These are phyloP conservation scores for Dysmachus trigonus DNA, from an alignment of 2,888 invertebrate genomes.

Conservation along the genomic window DNA sequence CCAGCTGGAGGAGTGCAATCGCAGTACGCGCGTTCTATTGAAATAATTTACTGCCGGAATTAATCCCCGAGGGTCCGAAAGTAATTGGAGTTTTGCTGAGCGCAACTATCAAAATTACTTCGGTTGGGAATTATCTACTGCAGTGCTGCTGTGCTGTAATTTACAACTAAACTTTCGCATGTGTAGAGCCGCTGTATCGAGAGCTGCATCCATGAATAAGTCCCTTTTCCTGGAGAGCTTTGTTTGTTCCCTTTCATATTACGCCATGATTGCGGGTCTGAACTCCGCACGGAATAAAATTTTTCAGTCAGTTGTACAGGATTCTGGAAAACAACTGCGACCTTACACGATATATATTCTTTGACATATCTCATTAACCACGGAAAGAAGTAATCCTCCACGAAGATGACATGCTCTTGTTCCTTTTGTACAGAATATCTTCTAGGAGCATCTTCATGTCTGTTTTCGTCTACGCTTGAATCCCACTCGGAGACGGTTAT, in stretches of 20 bases:
- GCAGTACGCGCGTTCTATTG: neutral
- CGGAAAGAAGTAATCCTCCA: conserved; percentile 34
- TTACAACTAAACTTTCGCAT: neutral
- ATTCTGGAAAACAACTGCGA: neutral
- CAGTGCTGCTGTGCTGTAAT: neutral
- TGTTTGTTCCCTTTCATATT: neutral
- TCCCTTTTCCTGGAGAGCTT: neutral
- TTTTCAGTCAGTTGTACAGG: neutral
- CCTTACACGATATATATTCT: conserved; percentile 23
- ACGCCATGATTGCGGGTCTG: conserved; percentile 10
- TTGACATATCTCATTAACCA: conserved; percentile 44
- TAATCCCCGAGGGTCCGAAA: neutral
- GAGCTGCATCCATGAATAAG: neutral
- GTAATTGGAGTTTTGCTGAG: neutral
- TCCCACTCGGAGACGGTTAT: conserved; percentile 9
- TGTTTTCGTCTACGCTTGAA: conserved; percentile 16
- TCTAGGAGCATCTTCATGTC: conserved; percentile 10
- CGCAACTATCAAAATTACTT: neutral
- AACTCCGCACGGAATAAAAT: conserved; percentile 18
- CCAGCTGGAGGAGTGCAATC: neutral
- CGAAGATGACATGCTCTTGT: conserved; percentile 10
- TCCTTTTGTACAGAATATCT: conserved; percentile 21
- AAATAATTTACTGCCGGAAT: neutral
- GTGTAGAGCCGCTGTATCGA: neutral
- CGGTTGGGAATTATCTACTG: neutral